phyloP scores from a whole-genome alignment of 1,140 invertebrate species.

The Microplitis demolitor region DNA sequence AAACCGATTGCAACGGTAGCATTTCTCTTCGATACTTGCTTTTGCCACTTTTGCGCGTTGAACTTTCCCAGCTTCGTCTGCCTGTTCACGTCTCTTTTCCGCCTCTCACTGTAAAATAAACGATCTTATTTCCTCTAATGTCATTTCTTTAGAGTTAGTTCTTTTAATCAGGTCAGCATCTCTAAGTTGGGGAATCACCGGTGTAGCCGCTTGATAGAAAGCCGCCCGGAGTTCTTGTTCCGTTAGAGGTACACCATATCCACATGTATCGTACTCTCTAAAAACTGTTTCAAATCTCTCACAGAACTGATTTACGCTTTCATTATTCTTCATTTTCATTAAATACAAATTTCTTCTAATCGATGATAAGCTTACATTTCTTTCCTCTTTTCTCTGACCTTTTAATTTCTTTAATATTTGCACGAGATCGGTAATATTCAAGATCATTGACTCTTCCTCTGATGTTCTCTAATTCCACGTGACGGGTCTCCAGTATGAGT shows the following conservation, averaged over 20 bases:
- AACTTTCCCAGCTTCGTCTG: constrained; percentile 19
- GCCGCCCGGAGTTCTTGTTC: constrained; percentile 28
- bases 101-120: constrained; percentile 1
- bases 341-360: constrained; percentile 31
- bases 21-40: too few relatives aligned
- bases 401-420: constrained; percentile 30
- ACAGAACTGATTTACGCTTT: constrained; percentile 30
- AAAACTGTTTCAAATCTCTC: constrained; percentile 35
- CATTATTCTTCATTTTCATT: constrained; percentile 30
- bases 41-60: constrained; percentile 9
- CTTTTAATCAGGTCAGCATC: constrained; percentile 13
- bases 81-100: constrained; percentile 1
- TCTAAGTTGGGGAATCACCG: constrained; percentile 22
- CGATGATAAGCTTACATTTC: constrained; percentile 26
- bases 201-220: constrained; percentile 21
- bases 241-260: constrained; percentile 16
- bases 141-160: constrained; percentile 21
- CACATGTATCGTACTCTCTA: constrained; percentile 32
- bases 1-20: constrained; percentile 26
- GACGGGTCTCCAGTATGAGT: too few relatives aligned
- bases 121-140: constrained; percentile 9
- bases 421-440: constrained; percentile 29
- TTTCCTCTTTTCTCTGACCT: constrained; percentile 26
- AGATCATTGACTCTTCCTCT: too few relatives aligned
- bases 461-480: too few relatives aligned